A percentile compares a stretch with the other conserved stretches of the same genome.
These are phyloP conservation scores for Morone saxatilis DNA, from an alignment of 2,113 vertebrate species.

Conservation along the genomic window DNA sequence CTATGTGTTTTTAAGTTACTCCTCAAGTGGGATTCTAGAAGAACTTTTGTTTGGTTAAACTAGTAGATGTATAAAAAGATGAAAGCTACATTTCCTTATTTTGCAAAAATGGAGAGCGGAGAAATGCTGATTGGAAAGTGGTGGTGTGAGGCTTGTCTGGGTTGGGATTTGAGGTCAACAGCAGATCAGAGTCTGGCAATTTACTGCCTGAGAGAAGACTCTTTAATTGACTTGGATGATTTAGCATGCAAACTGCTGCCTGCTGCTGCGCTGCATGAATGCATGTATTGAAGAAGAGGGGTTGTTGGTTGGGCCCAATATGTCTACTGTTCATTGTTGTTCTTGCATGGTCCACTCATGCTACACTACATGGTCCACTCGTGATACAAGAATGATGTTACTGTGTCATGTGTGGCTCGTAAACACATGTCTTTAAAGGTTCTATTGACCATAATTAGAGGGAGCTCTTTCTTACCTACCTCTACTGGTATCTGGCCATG, in stretches of 20 bases:
- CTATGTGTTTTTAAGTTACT: constrained; percentile 5
- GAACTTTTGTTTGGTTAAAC: constrained; percentile 20
- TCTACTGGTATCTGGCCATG: neutral
- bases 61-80: constrained; percentile 4
- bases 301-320: constrained; percentile 33
- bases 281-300: constrained; percentile 59
- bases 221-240: constrained; percentile 75
- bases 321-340: constrained; percentile 55
- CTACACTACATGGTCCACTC: constrained; percentile 17
- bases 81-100: constrained; percentile 37
- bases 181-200: constrained; percentile 70
- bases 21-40: neutral
- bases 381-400: constrained; percentile 3
- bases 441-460: neutral
- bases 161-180: constrained; percentile 68
- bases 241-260: constrained; percentile 70
- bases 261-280: constrained; percentile 67
- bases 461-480: neutral
- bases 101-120: constrained; percentile 24
- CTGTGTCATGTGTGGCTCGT: constrained; percentile 21
- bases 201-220: constrained; percentile 67
- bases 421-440: neutral
- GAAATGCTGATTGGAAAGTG: constrained; percentile 46
- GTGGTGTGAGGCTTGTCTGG: constrained; percentile 54
- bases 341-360: constrained; percentile 24